Evolutionary conservation across 2,888 invertebrate genomes (phyloP).

Genomic region (Meghimatium bilineatum): DNA sequence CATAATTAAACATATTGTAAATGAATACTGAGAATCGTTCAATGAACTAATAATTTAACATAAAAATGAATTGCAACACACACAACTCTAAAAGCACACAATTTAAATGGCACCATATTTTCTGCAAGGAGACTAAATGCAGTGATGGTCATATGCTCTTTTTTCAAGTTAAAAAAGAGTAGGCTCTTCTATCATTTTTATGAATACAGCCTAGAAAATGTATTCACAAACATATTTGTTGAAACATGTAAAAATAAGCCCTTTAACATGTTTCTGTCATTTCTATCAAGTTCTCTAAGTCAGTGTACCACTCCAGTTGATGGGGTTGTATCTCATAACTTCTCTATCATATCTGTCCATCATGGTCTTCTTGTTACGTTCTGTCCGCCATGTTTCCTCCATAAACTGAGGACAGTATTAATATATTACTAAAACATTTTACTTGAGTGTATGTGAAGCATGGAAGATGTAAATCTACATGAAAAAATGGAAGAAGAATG

Average conservation of each 20-base stretch:
- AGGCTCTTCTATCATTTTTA: too few species aligned
- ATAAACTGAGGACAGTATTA: constrained; percentile 63
- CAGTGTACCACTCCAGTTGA: constrained; percentile 75
- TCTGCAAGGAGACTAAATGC: too few species aligned
- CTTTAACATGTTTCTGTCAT: not conserved
- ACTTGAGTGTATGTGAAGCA: not conserved
- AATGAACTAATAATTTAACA: too few species aligned
- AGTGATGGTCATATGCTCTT: too few species aligned
- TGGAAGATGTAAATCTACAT: not conserved
- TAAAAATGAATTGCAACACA: too few species aligned
- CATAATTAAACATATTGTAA: too few species aligned
- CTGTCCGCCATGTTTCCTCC: constrained; percentile 69
- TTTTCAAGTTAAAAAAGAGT: too few species aligned
- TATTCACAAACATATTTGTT: not conserved
- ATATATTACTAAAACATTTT: not conserved
- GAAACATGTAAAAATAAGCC: not conserved
- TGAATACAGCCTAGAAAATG: too few species aligned
- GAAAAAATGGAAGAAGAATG: too few species aligned
- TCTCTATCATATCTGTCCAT: constrained; percentile 70
- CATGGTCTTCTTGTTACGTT: constrained; percentile 53
- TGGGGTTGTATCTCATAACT: constrained; percentile 73
- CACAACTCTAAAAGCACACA: too few species aligned
- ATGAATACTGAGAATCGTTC: too few species aligned
- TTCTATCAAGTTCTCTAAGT: constrained; percentile 54
- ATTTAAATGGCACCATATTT: too few species aligned